Evolutionary conservation across 2,888 invertebrate genomes (phyloP), one percentile per base, ranked within the genome.

Genomic region (Nymphalis urticae): DNA sequence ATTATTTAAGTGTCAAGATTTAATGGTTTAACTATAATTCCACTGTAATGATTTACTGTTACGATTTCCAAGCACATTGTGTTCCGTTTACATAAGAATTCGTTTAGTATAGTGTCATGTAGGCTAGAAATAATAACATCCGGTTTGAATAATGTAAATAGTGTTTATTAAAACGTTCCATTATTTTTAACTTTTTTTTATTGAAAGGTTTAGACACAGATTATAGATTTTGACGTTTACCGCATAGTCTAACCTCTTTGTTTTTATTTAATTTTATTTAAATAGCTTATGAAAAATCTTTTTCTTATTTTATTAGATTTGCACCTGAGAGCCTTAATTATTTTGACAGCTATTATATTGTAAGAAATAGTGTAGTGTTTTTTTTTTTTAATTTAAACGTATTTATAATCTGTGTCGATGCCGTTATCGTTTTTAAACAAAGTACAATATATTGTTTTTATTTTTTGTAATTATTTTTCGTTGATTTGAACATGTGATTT

Each of bases 371-470:
- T 42, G 16, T 54, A 16, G 17, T 54, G 32, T 32, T 56, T 32
- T n/a, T 56, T n/a, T 56, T 32, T 56, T 56, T 32, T 16, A 56
- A 32, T 56, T 21, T 27, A 27, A 54, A 17, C 13, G 54, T 60
- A 42, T 62, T 21, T 67, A 53, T 71, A 63, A 72, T 73, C 72
- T 72, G 72, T 72, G 64, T 63, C 47, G 21, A 42, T 56, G 36
- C 27, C 42, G 64, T 64, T 60, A 65, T 64, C 70, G 62, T 75
- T 73, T 69, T 50, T 50, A 68, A 62, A 70, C 58, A 66, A 74
- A 77, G 77, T 78, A 77, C 77, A 77, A 77, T 62, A 70, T 69
- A 70, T 68, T 73, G 73, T 75, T 75, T 76, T 73, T 73, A 70
- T 73, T 74, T 72, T 74, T 75, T 76, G 73, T 74, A 72, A 73